Evolutionary conservation across 2,888 invertebrate genomes (phyloP).

Genomic region (Ochropleura plecta): DNA sequence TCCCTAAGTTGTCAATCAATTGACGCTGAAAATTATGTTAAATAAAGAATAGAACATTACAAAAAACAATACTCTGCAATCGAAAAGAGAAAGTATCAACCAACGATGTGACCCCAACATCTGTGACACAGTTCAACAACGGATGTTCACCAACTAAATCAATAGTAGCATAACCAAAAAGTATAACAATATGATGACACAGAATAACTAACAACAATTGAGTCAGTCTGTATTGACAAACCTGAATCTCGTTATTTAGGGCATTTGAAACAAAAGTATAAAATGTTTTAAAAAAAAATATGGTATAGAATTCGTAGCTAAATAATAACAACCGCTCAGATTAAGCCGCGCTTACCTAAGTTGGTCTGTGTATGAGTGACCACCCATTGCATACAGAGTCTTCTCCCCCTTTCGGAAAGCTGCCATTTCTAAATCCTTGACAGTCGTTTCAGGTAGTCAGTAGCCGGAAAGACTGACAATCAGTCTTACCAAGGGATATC

Average conservation of each 20-base stretch:
- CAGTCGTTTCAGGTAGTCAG: too few relatives aligned
- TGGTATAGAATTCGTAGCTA: too few relatives aligned
- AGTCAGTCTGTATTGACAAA: constrained; percentile 48
- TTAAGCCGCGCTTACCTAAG: too few relatives aligned
- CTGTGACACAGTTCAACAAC: constrained; percentile 56
- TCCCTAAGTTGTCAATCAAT: too few relatives aligned
- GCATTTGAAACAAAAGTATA: constrained; percentile 24
- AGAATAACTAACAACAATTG: constrained; percentile 48
- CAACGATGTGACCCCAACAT: constrained; percentile 44
- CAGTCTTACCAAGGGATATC: too few relatives aligned
- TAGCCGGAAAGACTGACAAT: too few relatives aligned
- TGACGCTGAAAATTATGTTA: not conserved
- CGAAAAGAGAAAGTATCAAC: constrained; percentile 57
- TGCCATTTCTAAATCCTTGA: too few relatives aligned
- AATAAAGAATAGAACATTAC: not conserved
- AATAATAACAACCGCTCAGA: too few relatives aligned
- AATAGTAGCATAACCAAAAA: constrained; percentile 44
- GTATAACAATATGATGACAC: constrained; percentile 44
- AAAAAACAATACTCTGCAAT: constrained; percentile 28
- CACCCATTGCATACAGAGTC: too few relatives aligned
- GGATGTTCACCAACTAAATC: constrained; percentile 48
- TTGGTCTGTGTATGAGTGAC: too few relatives aligned
- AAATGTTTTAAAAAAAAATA: too few relatives aligned
- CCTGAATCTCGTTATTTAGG: constrained; percentile 46
- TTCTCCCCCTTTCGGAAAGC: too few relatives aligned